Conservation (phyloP, 1,140 invertebrate species). For the Lasioglossum albipes region DNA sequence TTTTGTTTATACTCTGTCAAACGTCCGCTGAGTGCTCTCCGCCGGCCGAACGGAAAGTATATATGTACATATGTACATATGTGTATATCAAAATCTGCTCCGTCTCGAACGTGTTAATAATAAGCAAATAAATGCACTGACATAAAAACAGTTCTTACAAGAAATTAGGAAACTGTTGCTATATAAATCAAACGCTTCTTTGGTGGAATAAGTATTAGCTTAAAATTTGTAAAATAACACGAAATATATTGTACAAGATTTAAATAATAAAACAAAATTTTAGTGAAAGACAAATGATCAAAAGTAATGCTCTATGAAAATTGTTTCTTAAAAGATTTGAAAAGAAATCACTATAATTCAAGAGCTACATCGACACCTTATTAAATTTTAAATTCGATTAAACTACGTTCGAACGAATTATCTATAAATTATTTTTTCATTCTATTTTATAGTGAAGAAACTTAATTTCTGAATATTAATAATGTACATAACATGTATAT, state of each 20-base stretch:
- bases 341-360: background rate
- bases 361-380: background rate
- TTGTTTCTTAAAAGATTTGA: background rate
- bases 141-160: constrained; percentile 12
- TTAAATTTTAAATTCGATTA: background rate
- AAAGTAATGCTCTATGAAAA: background rate
- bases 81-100: too few species aligned
- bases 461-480: background rate
- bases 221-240: constrained; percentile 26
- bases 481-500: constrained; percentile 3
- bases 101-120: too few species aligned
- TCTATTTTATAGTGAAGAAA: constrained; percentile 14
- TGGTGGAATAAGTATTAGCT: constrained; percentile 46
- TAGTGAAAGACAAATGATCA: background rate
- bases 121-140: constrained; percentile 13
- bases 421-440: constrained; percentile 36
- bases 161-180: constrained; percentile 13
- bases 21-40: too few species aligned
- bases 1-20: too few species aligned
- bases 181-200: constrained; percentile 45
- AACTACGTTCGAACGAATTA: background rate
- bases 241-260: constrained; percentile 22
- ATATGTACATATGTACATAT: too few species aligned
- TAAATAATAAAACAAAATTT: background rate
- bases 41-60: too few species aligned